Percentiles rank a stretch among this genome's conserved stretches.
Conservation (phyloP, 2,888 invertebrate genomes). For the Monopis laevigella region DNA sequence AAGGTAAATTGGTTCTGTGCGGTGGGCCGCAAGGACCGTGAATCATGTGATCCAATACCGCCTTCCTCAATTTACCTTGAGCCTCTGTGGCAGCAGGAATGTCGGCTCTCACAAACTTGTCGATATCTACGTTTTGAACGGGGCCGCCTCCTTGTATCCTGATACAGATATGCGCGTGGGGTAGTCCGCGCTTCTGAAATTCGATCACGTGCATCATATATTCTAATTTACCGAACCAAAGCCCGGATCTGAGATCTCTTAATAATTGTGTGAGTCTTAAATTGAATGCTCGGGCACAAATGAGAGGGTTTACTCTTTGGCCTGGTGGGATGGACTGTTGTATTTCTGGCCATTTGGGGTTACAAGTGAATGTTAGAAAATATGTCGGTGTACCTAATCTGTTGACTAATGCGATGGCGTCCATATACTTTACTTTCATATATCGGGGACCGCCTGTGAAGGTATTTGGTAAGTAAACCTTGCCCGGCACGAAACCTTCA, state of each 20-base stretch:
- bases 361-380: not conserved
- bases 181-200: conserved; percentile 15
- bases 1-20: conserved; percentile 17
- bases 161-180: conserved; percentile 18
- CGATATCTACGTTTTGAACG: conserved; percentile 15
- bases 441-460: conserved; percentile 2
- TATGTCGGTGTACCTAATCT: not conserved
- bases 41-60: conserved; percentile 18
- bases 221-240: not conserved
- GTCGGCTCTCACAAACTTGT: conserved; percentile 18
- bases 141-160: conserved; percentile 17
- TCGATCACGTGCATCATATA: conserved; percentile 15
- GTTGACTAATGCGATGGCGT: not conserved
- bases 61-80: conserved; percentile 6
- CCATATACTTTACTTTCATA: not conserved
- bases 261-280: not conserved
- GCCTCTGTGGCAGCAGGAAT: conserved; percentile 6
- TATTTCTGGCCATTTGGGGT: not conserved
- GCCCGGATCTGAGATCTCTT: not conserved
- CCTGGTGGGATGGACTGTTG: not conserved
- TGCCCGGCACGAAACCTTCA: not conserved
- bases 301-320: not conserved
- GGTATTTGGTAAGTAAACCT: not conserved
- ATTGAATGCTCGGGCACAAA: not conserved
- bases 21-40: conserved; percentile 21